A percentile compares a stretch with the other conserved stretches of the same genome.
Evolutionary conservation across 2,888 invertebrate species (phyloP).

Genomic region (Pseudeuparius sepicola): DNA sequence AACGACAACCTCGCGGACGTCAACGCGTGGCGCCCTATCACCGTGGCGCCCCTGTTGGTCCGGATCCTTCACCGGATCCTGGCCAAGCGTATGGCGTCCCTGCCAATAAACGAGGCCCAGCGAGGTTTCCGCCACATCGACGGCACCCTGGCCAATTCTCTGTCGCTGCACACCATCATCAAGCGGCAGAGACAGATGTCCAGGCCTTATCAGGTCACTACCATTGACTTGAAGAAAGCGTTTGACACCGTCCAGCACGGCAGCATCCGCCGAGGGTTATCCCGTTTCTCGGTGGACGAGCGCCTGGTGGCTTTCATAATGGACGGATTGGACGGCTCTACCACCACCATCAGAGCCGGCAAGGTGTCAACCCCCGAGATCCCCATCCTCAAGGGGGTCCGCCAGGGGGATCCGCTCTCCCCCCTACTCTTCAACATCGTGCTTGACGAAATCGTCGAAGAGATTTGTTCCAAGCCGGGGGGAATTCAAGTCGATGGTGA

Average conservation of each 20-base stretch:
- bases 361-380: background rate
- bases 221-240: conserved; percentile 21
- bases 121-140: conserved; percentile 19
- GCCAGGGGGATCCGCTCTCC: conserved; percentile 18
- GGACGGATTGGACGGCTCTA: conserved; percentile 6
- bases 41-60: conserved; percentile 14
- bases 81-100: conserved; percentile 4
- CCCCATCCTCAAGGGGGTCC: conserved; percentile 14
- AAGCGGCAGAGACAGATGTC: conserved; percentile 4
- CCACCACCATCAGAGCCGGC: conserved; percentile 10
- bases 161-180: conserved; percentile 16
- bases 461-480: too few species aligned
- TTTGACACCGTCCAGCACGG: conserved; percentile 21
- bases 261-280: conserved; percentile 15
- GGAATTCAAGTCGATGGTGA: conserved; percentile 5
- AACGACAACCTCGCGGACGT: conserved; percentile 7
- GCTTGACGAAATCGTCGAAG: too few species aligned
- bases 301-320: conserved; percentile 11
- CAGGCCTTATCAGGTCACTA: conserved; percentile 12
- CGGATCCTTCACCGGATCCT: conserved; percentile 15
- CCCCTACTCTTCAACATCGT: conserved; percentile 17
- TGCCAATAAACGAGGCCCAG: conserved; percentile 14
- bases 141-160: conserved; percentile 18
- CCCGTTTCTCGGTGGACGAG: conserved; percentile 11
- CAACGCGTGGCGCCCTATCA: conserved; percentile 17